Base-by-base conservation (phyloP, 2,888 invertebrate species). In the Flexamia atlantica region DNA sequence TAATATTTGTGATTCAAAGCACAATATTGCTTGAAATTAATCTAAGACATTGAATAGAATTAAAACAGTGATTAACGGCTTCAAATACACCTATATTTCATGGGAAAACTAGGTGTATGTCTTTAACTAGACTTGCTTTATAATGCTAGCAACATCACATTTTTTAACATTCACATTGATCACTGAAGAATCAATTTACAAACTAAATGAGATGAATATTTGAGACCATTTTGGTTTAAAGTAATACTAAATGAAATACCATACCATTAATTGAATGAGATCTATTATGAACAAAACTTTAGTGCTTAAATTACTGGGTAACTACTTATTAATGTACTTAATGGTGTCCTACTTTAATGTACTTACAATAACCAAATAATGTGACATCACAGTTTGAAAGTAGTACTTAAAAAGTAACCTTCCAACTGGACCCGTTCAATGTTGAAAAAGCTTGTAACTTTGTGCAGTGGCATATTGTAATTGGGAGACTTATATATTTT, bases 151-250 rank as follows among this genome's bases (percentile, higher is more conserved):
- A 36, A 36, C 36, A 57, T 23, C 57, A 57, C 57, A 57, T 23
- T 36, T 36, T 7, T 7, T 7, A 57, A 57, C 23, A 57, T 12
- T 12, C 57, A 23, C 3, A 57, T 28, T 25, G 30, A n/a, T 64
- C 12, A 10, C 10, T 30, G 14, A 64, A 25, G 30, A 28, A 9
- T 2, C 1, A 64, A 14, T 7, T 20, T 4, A 28, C 28, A 14
- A 64, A 30, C 28, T 64, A 28, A 64, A 7, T 57, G 57, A 57
- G 57, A 64, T 30, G 64, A 14, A 4, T 3, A 64, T n/a, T 64
- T n/a, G 64, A 64, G 64, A 64, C 64, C 64, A 64, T 64, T 12
- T 25, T 64, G 5, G 64, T 28, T 28, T n/a, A 64, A 64, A 30
- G 17, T 64, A 64, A 64, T 64, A 64, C 64, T 64, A 53, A 64